phyloP scores from a whole-genome alignment of 2,888 invertebrate species.

The Lepidocyrtoides sp. region DNA sequence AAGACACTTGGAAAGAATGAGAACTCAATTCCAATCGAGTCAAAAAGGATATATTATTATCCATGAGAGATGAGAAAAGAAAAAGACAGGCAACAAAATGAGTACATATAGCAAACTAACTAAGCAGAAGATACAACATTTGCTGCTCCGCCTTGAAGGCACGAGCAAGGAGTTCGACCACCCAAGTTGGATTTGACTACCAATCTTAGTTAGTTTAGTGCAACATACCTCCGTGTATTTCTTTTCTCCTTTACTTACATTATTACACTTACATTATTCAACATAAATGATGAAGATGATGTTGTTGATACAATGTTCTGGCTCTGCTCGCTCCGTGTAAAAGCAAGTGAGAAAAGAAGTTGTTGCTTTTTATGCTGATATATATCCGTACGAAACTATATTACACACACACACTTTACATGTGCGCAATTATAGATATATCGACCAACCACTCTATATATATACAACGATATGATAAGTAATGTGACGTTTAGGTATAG shows the following conservation, averaged over 20 bases:
- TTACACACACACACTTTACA: no score
- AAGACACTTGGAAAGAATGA: constrained; percentile 85
- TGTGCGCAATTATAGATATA: not conserved
- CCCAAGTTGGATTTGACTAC: constrained; percentile 85
- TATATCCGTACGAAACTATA: not conserved
- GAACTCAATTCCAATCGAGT: constrained; percentile 85
- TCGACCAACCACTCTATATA: constrained; percentile 39
- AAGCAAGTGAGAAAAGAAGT: constrained; percentile 55
- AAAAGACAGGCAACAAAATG: constrained; percentile 80
- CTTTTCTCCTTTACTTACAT: constrained; percentile 67
- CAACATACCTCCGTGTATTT: constrained; percentile 80
- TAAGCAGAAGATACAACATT: constrained; percentile 83
- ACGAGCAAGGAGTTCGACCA: constrained; percentile 85
- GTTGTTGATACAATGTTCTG: constrained; percentile 71
- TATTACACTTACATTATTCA: constrained; percentile 62
- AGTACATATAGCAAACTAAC: constrained; percentile 80
- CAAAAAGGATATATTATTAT: constrained; percentile 80
- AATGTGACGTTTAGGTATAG: constrained; percentile 39
- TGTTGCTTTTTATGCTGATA: constrained; percentile 10
- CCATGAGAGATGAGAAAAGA: constrained; percentile 77
- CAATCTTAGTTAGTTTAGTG: constrained; percentile 84
- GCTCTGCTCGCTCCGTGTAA: constrained; percentile 44
- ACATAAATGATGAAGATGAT: constrained; percentile 74
- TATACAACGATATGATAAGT: constrained; percentile 13
- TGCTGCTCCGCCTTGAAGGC: constrained; percentile 85